These are phyloP conservation scores for Anisognathus igniventris DNA, from an alignment of 2,797 vertebrate species.

Conservation along the genomic window DNA sequence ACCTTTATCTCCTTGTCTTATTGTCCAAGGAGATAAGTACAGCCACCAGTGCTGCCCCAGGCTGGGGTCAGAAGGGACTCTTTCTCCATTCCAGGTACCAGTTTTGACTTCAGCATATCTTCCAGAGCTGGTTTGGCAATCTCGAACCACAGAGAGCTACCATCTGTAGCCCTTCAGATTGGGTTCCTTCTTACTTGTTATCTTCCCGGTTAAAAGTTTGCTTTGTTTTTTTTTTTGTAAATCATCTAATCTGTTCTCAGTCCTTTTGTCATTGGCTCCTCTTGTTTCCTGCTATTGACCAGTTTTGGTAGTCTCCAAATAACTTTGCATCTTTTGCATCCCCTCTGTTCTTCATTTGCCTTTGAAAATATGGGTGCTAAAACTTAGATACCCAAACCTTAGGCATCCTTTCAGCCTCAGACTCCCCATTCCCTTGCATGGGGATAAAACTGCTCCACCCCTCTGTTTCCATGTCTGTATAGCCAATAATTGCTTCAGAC, in stretches of 20 bases:
- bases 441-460: not conserved
- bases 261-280: not conserved
- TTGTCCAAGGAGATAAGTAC: not conserved
- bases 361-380: not conserved
- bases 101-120: not conserved
- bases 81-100: not conserved
- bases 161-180: not conserved
- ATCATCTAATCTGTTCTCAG: not conserved
- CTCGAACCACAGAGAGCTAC: not conserved
- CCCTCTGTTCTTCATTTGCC: not conserved
- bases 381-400: not conserved
- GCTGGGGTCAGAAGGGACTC: not conserved
- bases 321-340: not conserved
- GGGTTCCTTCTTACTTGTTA: not conserved
- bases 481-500: not conserved
- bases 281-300: not conserved
- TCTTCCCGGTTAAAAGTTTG: not conserved
- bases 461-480: not conserved
- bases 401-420: not conserved
- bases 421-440: not conserved
- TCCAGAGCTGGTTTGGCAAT: not conserved
- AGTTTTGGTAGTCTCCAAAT: not conserved
- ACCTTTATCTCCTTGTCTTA: not conserved
- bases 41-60: not conserved
- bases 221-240: not conserved